Evolutionary conservation across 53 echinoderm and acorn worm species (phyloP), one percentile per base, ranked within the genome.

Genomic region (Apostichopus leukothele): DNA sequence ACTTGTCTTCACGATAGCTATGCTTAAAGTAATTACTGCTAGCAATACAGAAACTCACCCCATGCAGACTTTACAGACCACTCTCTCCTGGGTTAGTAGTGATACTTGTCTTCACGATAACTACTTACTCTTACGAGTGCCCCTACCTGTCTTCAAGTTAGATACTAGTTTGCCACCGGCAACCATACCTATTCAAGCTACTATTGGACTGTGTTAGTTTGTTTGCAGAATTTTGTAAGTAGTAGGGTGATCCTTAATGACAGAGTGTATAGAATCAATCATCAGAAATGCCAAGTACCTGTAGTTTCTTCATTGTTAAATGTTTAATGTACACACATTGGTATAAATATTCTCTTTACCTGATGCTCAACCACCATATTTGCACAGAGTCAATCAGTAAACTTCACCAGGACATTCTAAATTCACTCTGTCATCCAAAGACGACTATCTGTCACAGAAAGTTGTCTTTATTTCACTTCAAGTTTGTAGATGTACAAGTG

Each of bases 261-360:
- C 79, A 79, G 51, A 19, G 53, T 53, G 50, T 79, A 79, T 79
- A 79, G 79, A 79, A 53, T 79, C 20, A 79, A 53, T 51, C 9
- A n/a, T 16, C 7, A n/a, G 50, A 53, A 39, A 79, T 79, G 79
- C 8, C n/a, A 19, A 19, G 54, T 79, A 79, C 51, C 16, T 79
- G 39, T 51, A 18, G 13, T 11, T 11, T 8, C 51, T 16, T 18
- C 51, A 18, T 52, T 7, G 53, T 51, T 52, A 79, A 79, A 19
- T 79, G 53, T 79, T 79, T 79, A 51, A 79, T 79, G 52, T 52
- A 51, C 79, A 79, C 79, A 79, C 79, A 51, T 39, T 10, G 1
- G 11, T 14, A 10, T 53, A 79, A 51, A 51, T 52, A 52, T 79
- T 54, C n/a, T 13, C 39, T 10, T 51, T 52, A 13, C 79, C 11